Conservation (phyloP, 2,113 vertebrate genomes). For the Mobula birostris region DNA sequence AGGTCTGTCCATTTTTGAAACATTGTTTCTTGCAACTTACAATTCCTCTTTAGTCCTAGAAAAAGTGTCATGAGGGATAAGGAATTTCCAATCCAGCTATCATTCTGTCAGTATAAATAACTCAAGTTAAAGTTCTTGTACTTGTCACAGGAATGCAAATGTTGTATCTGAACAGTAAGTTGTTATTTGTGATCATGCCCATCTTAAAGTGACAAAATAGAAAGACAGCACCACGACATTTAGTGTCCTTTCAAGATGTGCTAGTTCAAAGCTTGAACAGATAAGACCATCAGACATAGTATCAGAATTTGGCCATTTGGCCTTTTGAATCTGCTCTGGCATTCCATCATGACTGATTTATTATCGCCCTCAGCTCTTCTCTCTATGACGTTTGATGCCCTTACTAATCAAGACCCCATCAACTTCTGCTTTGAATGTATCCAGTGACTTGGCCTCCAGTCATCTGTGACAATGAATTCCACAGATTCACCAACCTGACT, state of each 20-base stretch:
- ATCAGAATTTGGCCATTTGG: too few relatives aligned
- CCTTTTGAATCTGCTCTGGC: too few relatives aligned
- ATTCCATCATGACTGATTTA: too few relatives aligned
- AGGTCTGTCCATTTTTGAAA: neutral
- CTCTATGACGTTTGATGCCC: too few relatives aligned
- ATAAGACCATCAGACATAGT: too few relatives aligned
- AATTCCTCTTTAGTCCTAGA: neutral
- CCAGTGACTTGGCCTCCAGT: too few relatives aligned
- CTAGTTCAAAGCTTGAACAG: neutral
- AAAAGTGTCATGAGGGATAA: neutral
- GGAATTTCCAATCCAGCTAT: neutral
- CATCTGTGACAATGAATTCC: too few relatives aligned
- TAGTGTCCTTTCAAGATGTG: neutral
- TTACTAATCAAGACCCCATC: too few relatives aligned
- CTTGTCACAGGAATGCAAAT: neutral
- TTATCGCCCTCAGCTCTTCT: too few relatives aligned
- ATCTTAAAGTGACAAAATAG: neutral
- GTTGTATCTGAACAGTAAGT: neutral
- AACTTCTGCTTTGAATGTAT: too few relatives aligned
- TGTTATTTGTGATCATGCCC: neutral
- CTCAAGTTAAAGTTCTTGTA: neutral
- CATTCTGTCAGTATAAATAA: slow-evolving; percentile 1
- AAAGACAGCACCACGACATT: neutral
- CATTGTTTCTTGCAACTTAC: neutral
- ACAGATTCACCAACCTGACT: too few relatives aligned